Evolutionary conservation across 2,113 vertebrate species (phyloP).

Genomic region (Silurus meridionalis): DNA sequence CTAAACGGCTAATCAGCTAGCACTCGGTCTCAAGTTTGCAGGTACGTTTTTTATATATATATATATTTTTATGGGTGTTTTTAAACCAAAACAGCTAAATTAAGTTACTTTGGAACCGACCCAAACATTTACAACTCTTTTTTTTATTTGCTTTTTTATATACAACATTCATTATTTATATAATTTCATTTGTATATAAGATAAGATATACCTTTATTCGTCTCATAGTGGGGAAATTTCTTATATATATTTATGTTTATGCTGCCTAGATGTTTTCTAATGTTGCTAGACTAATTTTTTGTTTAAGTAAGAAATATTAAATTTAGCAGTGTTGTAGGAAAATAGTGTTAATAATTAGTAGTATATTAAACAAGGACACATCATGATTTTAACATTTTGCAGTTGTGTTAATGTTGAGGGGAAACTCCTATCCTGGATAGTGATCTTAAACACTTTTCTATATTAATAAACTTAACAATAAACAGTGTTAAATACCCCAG

Average conservation of each 20-base stretch:
- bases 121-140: background rate
- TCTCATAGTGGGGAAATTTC: too few species aligned
- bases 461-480: background rate
- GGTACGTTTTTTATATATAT: background rate
- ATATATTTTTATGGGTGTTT: background rate
- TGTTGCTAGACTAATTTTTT: background rate
- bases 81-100: background rate
- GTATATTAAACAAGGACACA: background rate
- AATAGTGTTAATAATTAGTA: background rate
- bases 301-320: background rate
- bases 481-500: too few species aligned
- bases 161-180: too few species aligned
- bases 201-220: too few species aligned
- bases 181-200: too few species aligned
- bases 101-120: background rate
- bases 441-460: too few species aligned
- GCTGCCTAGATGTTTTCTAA: background rate
- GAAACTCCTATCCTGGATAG: too few species aligned
- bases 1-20: background rate
- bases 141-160: background rate
- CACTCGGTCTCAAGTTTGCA: background rate
- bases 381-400: background rate
- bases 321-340: background rate
- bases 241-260: background rate
- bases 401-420: too few species aligned